A percentile compares a stretch with the other conserved stretches of the same genome.
phyloP scores from a whole-genome alignment of 2,113 vertebrate genomes.

The Xiphorhynchus elegans region DNA sequence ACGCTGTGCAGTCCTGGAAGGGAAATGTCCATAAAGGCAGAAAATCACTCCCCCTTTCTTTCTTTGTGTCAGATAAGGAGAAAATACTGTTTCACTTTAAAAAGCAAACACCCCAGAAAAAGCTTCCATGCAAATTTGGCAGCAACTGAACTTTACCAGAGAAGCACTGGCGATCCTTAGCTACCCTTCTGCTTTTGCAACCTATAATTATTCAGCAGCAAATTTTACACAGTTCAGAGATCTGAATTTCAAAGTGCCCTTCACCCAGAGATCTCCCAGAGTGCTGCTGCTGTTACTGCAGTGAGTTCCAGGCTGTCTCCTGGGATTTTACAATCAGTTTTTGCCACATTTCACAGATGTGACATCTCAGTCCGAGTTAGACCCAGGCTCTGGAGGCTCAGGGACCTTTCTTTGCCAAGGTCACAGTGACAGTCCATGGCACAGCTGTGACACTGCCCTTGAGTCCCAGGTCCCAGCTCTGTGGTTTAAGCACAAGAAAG shows the following conservation, averaged over 20 bases:
- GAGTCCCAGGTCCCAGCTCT: not conserved
- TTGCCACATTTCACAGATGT: not conserved
- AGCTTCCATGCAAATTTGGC: not conserved
- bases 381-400: not conserved
- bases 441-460: not conserved
- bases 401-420: not conserved
- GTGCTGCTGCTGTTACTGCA: rapidly evolving
- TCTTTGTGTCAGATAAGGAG: not conserved
- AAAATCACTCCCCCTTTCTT: not conserved
- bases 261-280: not conserved
- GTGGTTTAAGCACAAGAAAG: not conserved
- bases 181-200: not conserved
- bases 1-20: rapidly evolving
- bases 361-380: not conserved
- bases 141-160: not conserved
- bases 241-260: not conserved
- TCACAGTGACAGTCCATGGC: not conserved
- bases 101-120: not conserved
- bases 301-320: not conserved
- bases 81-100: not conserved
- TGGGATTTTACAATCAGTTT: not conserved
- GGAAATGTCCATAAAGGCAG: not conserved
- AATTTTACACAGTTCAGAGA: not conserved
- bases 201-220: not conserved
- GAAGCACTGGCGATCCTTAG: not conserved